Percentiles rank a stretch among this genome's conserved stretches.
phyloP scores from a whole-genome alignment of 2,888 invertebrate genomes.

The Stenodera caucasica region DNA sequence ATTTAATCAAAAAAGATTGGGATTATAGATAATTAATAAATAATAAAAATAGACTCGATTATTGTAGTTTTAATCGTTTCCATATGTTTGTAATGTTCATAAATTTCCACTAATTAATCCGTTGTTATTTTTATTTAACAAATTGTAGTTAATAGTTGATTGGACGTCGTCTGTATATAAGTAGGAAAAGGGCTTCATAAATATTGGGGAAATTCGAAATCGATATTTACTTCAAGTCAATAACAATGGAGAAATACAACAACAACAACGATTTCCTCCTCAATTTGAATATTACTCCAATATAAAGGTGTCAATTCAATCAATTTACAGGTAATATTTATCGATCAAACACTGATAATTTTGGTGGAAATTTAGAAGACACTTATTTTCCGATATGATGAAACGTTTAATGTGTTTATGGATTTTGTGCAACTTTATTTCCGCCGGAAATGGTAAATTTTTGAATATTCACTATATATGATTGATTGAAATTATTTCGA shows the following conservation, averaged over 20 bases:
- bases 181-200: not conserved
- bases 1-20: conserved; percentile 89
- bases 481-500: not conserved
- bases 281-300: too few species aligned
- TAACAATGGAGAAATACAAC: not conserved
- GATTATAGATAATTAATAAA: too few species aligned
- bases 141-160: conserved; percentile 8
- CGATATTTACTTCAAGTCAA: conserved; percentile 10
- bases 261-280: not conserved
- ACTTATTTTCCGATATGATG: too few species aligned
- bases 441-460: too few species aligned
- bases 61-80: not conserved
- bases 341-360: not conserved
- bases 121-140: too few species aligned
- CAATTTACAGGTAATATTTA: not conserved
- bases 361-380: not conserved
- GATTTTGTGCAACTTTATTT: too few species aligned
- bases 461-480: too few species aligned
- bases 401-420: too few species aligned
- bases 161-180: not conserved
- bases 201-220: conserved; percentile 3
- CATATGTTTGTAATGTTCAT: not conserved
- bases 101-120: conserved; percentile 6
- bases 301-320: not conserved
- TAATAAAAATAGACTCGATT: not conserved